Base-by-base conservation (phyloP, 2,888 invertebrate species). In the Brachynemurus nebulosus region DNA sequence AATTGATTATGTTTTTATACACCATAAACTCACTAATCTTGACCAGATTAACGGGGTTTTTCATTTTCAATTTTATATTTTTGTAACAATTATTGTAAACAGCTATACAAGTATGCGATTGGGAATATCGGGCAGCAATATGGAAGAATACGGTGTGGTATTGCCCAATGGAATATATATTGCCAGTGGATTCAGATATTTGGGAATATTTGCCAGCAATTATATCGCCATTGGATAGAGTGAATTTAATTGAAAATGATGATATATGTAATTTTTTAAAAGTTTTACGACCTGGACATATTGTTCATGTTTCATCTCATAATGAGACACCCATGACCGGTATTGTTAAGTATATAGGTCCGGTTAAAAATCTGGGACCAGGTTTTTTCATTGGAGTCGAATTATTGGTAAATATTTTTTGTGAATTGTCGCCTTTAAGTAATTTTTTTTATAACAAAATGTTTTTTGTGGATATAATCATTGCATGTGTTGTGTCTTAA, bases 321-420 rank as follows among this genome's bases (percentile, higher is more conserved):
- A 55, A 54, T 34, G 55, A 57, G 45, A 55, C 58, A 44, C 52
- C 60, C 40, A 51, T 56, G 37, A 54, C 63, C 42, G 64, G 69
- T 20, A 64, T 65, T 48, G 67, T 76, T 41, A 67, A 66, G 51
- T 74, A 66, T 53, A 70, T 74, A 52, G 75, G 75, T 23, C 58
- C 61, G 40, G 71, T 73, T 42, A 58, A 62, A 46, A 69, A 74
- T 48, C 58, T 73, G 42, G 71, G 66, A 44, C 57, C 59, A 18
- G 67, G 74, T 50, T 68, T 68, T 54, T 71, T 70, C 55, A 69
- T 70, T 56, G 74, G 72, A 38, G 61, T 76, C 47, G 70, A 72
- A 54, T 54, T 76, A 53, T 61, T 71, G 67, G 75, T 75, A 62
- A 65, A 60, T 59, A 44, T 34, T 45, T 45, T 48, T 47, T 34